phyloP scores from a whole-genome alignment of 2,888 invertebrate species.

The Cremastinae sp. region DNA sequence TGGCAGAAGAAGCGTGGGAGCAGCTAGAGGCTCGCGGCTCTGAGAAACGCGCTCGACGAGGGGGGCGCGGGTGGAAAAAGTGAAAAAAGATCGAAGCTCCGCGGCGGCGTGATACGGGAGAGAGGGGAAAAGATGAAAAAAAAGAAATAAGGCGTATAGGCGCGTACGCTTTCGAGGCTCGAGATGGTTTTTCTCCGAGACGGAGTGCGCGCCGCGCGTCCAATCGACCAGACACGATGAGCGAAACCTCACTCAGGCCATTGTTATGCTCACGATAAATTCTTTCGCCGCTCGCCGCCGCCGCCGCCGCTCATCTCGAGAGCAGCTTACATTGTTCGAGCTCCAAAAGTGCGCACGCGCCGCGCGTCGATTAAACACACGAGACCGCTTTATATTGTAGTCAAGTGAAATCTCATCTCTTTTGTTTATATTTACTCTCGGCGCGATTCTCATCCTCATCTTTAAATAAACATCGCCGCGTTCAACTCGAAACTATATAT shows the following conservation, averaged over 20 bases:
- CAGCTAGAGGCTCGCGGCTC: no score
- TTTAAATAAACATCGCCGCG: no score
- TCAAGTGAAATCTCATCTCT: background rate
- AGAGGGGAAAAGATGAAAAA: slow-evolving; percentile 25
- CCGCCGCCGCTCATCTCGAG: slow-evolving; percentile 60
- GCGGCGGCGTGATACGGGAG: slow-evolving; percentile 12
- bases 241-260: slow-evolving; percentile 69
- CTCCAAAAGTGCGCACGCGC: slow-evolving; percentile 67
- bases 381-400: slow-evolving; percentile 36
- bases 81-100: slow-evolving; percentile 19
- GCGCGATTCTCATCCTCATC: background rate
- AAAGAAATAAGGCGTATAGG: slow-evolving; percentile 44
- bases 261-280: slow-evolving; percentile 74
- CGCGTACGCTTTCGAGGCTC: slow-evolving; percentile 25
- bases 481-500: no score
- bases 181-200: slow-evolving; percentile 57
- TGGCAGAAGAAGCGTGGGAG: slow-evolving; percentile 61
- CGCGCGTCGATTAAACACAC: slow-evolving; percentile 60
- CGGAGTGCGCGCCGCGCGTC: slow-evolving; percentile 61
- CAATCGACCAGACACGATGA: slow-evolving; percentile 68
- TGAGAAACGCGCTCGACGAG: slow-evolving; percentile 40
- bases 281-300: no score
- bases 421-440: background rate
- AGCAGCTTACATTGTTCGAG: slow-evolving; percentile 72
- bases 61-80: slow-evolving; percentile 47